Evolutionary conservation across 2,797 vertebrate genomes (phyloP).

Genomic region (Eulemur rubriventer): DNA sequence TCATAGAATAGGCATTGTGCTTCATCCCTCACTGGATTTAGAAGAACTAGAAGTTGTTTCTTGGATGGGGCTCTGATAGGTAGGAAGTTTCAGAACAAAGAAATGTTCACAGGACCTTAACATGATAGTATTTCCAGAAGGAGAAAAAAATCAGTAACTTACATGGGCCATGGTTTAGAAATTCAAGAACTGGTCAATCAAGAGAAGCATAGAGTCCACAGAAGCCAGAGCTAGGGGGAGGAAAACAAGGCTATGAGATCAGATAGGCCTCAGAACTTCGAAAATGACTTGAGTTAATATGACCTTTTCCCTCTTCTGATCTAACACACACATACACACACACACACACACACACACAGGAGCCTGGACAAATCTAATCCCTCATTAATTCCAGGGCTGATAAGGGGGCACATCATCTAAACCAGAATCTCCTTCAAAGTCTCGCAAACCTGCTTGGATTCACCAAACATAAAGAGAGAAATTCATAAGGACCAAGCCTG

Average conservation of each 20-base stretch:
- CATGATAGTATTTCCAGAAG: neutral
- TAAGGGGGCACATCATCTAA: neutral
- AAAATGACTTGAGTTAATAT: neutral
- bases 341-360: neutral
- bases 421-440: conserved; percentile 1
- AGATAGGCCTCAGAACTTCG: neutral
- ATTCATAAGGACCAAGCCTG: neutral
- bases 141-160: conserved; percentile 56
- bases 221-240: neutral
- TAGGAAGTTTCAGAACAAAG: conserved; percentile 25
- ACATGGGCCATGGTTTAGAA: conserved; percentile 70
- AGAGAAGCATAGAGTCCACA: conserved; percentile 26
- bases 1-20: neutral
- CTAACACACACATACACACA: neutral
- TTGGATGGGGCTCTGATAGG: neutral
- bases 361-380: neutral
- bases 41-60: neutral
- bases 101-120: neutral
- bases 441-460: neutral
- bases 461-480: neutral
- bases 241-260: conserved; percentile 33
- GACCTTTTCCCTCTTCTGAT: neutral
- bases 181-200: conserved; percentile 42
- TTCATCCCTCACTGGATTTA: conserved; percentile 8
- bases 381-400: neutral